phyloP scores from a whole-genome alignment of 2,113 vertebrate species.

The Rhegmatorhina hoffmannsi region DNA sequence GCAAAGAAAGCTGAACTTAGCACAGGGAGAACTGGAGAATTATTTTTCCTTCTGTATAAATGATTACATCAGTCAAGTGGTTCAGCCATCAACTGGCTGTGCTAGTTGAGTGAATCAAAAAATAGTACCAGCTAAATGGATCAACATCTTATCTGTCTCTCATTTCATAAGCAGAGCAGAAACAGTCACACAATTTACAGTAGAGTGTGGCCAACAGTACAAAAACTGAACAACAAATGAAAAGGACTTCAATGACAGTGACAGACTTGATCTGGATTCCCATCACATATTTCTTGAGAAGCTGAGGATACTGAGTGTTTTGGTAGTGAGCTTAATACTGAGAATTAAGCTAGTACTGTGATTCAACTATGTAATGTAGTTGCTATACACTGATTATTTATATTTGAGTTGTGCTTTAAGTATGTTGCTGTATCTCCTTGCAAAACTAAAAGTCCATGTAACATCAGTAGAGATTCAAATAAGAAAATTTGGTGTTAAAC shows the following conservation, averaged over 20 bases:
- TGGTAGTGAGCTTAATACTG: fast-evolving
- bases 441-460: background rate
- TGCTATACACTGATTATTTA: background rate
- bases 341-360: background rate
- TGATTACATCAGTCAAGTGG: background rate
- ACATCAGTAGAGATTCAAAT: background rate
- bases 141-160: background rate
- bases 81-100: background rate
- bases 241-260: background rate
- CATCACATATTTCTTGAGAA: background rate
- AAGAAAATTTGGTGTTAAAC: background rate
- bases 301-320: background rate
- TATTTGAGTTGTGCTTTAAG: background rate
- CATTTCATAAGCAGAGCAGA: background rate
- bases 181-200: background rate
- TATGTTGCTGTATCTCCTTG: background rate
- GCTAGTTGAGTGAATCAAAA: background rate
- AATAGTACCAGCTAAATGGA: background rate
- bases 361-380: background rate
- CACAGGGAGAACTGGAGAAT: background rate
- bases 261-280: background rate
- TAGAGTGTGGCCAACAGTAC: fast-evolving
- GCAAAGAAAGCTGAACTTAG: background rate
- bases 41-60: background rate
- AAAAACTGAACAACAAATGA: background rate